Evolutionary conservation across 2,797 vertebrate genomes (phyloP), one percentile per base, ranked within the genome.

Genomic region (Lagocephalus sceleratus): DNA sequence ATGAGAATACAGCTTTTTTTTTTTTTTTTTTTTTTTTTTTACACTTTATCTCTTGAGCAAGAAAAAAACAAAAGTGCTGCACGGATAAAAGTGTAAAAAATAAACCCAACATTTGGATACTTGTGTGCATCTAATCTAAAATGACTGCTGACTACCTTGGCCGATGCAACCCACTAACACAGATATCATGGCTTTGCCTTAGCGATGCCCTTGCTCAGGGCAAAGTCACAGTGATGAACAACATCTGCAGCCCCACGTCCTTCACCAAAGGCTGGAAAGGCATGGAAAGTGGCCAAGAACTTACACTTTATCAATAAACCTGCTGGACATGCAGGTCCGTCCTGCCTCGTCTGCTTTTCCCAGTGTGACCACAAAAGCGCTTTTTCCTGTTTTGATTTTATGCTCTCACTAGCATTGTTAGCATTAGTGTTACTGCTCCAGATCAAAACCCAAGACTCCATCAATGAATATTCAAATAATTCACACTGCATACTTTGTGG

Each of bases 231-330:
- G 61, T 67, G 54, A 69, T 32, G 51, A 58, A 58, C 50, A 60
- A 66, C 67, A 73, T 65, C 47, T 53, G 62, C 51, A 63, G 35
- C 56, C 48, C 61, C 38, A 57, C 42, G 61, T 60, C 57, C 65
- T 73, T 74, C 59, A 75, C 67, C 53, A 47, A 59, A 68, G 44
- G 53, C 48, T 50, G 35, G n/a, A n/a, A n/a, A n/a, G n/a, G n/a
- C n/a, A n/a, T 74, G 54, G 46, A 58, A 6, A 10, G 22, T 14
- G 23, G 38, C 54, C 61, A 50, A 50, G n/a, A 39, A 40, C 29
- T 39, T 44, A 10, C 42, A 19, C 41, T 42, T 42, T 17, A n/a
- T 42, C 38, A 39, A 15, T 39, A 14, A 3, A 42, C 41, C 17
- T 42, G 41, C 41, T 42, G 40, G n/a, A 44, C 20, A 3, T 35